These are phyloP conservation scores for Ahaetulla prasina DNA, from an alignment of 2,113 vertebrate genomes.

Conservation along the genomic window DNA sequence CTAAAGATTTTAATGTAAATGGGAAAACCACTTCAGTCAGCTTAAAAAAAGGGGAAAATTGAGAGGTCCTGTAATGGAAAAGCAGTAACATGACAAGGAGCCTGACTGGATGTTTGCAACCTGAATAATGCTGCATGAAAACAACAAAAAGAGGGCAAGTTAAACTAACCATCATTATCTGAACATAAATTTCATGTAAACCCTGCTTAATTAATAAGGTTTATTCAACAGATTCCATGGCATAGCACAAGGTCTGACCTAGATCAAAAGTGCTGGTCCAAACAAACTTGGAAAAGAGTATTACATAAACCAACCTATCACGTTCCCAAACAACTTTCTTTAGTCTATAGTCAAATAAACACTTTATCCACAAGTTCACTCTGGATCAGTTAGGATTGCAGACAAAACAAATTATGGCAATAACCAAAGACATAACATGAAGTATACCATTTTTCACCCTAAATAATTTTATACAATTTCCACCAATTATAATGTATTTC, in stretches of 20 bases:
- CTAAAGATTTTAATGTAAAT: background rate
- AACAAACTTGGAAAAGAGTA: background rate
- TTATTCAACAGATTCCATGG: background rate
- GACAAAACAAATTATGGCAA: background rate
- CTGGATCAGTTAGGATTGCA: background rate
- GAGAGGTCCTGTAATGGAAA: background rate
- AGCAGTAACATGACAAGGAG: background rate
- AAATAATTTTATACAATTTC: background rate
- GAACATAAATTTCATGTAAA: background rate
- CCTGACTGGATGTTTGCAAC: background rate
- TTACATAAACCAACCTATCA: background rate
- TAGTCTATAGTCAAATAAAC: background rate
- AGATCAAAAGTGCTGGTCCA: background rate
- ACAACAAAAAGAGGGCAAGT: background rate
- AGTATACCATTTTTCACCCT: background rate
- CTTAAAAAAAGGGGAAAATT: background rate
- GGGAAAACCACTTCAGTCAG: background rate
- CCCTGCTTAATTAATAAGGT: background rate
- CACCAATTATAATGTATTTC: background rate
- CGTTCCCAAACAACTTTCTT: background rate
- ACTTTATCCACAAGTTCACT: background rate
- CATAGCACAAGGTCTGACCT: background rate
- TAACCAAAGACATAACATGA: background rate
- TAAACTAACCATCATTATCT: background rate
- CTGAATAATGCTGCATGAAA: background rate